phyloP scores from a whole-genome alignment of 2,888 invertebrate genomes.

The Entomobrya proxima region DNA sequence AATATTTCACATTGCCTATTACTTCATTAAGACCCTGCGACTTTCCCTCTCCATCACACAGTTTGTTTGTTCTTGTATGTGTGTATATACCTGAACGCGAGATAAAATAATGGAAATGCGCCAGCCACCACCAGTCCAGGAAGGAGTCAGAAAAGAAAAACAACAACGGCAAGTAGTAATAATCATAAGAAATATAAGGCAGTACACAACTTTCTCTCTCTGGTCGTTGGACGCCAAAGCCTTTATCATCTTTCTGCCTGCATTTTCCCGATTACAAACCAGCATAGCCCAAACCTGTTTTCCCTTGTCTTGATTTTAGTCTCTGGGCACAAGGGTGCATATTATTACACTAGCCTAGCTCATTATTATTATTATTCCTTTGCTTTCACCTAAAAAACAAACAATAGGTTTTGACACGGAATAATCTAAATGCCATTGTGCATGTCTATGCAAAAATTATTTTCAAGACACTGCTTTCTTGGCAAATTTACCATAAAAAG shows the following conservation, averaged over 20 bases:
- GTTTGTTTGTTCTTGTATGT: slow-evolving; percentile 22
- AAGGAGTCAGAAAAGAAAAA: background rate
- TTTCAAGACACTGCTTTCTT: background rate
- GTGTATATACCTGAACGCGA: background rate
- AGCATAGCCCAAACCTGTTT: background rate
- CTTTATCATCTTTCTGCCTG: background rate
- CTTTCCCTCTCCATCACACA: background rate
- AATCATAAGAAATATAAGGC: no score
- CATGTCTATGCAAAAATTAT: background rate
- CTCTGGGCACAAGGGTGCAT: background rate
- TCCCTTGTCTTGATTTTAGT: background rate
- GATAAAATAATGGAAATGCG: slow-evolving; percentile 32
- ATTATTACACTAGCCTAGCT: background rate
- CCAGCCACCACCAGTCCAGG: slow-evolving; percentile 23
- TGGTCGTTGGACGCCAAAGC: background rate
- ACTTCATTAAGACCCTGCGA: slow-evolving; percentile 13
- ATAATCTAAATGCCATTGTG: no score
- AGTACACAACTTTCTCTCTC: no score
- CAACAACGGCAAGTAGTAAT: background rate
- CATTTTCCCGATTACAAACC: background rate
- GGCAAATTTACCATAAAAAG: background rate
- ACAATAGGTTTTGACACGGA: slow-evolving; percentile 28
- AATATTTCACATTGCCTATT: slow-evolving; percentile 17
- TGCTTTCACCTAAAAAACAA: slow-evolving; percentile 16
- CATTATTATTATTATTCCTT: slow-evolving; percentile 17